Evolutionary conservation across 2,113 vertebrate genomes (phyloP), one percentile per base, ranked within the genome.

Genomic region (Tragelaphus scriptus): DNA sequence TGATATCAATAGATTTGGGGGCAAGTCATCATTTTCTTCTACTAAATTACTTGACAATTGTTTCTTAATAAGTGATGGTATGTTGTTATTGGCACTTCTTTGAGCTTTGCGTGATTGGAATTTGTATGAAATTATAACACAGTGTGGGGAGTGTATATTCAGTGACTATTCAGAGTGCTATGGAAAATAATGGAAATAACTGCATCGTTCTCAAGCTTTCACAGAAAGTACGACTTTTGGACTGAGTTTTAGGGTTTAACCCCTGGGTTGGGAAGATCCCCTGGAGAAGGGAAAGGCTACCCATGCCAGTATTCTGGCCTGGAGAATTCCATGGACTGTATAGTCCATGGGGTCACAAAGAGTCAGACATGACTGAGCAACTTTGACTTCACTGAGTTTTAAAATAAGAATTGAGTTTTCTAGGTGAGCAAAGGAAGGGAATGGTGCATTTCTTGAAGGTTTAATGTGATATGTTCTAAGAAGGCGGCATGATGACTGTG

Each of bases 41-140:
- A 36, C 6, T 36, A 91, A 91, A 44, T 77, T 90, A 96, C 26
- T 53, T 89, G 26, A 32, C 2, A 77, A 49, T 85, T 82, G 30
- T 44, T 91, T 85, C 47, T 85, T 85, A 61, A 12, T 94, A 21
- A 90, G 30, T 58, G 25, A 47, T 58, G 28, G 5, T n/a, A 16
- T 86, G 7, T 47, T 94, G 17, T 51, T 85, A 84, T 17, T 86
- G 21, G 15, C 92, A 36, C 21, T 71, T n/a, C 4, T 88, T 58
- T 75, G 16, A 92, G 44, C 25, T n/a, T 79, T 68, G 55, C 2
- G 21, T 7, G 30, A 17, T 58, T 93, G 53, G 7, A 5, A 53
- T 88, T 97, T 95, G 8, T 8, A 55, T 51, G 51, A 88, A 88
- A 68, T 93, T 94, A 49, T 47, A 93, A 40, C 15, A 65, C 28